Evolutionary conservation across 2,113 vertebrate genomes (phyloP).

Genomic region (Dascyllus trimaculatus): DNA sequence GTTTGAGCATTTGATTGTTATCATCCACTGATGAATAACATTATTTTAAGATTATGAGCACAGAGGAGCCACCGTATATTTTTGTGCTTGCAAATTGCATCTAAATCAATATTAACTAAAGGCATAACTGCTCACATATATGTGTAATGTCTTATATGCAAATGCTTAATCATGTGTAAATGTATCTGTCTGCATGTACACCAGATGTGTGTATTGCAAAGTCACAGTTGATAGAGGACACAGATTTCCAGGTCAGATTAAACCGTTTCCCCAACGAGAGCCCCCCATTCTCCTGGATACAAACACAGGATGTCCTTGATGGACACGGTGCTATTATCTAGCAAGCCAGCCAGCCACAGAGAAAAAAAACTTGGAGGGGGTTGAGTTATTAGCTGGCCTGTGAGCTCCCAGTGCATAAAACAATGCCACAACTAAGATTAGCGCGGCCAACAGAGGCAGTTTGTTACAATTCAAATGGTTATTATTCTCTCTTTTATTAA

Average conservation of each 20-base stretch:
- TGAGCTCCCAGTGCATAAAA: conserved; percentile 81
- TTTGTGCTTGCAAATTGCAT: background rate
- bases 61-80: rapidly evolving
- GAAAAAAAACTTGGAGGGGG: conserved; percentile 79
- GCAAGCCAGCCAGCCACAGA: conserved; percentile 81
- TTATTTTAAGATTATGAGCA: background rate
- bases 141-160: background rate
- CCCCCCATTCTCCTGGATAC: conserved; percentile 92
- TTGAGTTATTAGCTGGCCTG: conserved; percentile 90
- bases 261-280: conserved; percentile 86
- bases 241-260: conserved; percentile 87
- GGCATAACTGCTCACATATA: background rate
- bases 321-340: conserved; percentile 91
- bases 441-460: conserved; percentile 84
- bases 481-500: conserved; percentile 83
- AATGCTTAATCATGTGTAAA: conserved; percentile 21
- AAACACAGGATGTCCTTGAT: conserved; percentile 99
- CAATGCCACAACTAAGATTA: conserved; percentile 95
- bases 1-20: conserved; percentile 3
- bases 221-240: conserved; percentile 83
- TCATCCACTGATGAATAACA: background rate
- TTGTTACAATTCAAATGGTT: conserved; percentile 78
- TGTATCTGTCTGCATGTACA: conserved; percentile 57
- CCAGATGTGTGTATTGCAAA: conserved; percentile 64
- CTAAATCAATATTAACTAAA: background rate